A percentile compares a stretch with the other conserved stretches of the same genome.
Evolutionary conservation across 1,140 invertebrate genomes (phyloP).

Genomic region (Nomia melanderi): DNA sequence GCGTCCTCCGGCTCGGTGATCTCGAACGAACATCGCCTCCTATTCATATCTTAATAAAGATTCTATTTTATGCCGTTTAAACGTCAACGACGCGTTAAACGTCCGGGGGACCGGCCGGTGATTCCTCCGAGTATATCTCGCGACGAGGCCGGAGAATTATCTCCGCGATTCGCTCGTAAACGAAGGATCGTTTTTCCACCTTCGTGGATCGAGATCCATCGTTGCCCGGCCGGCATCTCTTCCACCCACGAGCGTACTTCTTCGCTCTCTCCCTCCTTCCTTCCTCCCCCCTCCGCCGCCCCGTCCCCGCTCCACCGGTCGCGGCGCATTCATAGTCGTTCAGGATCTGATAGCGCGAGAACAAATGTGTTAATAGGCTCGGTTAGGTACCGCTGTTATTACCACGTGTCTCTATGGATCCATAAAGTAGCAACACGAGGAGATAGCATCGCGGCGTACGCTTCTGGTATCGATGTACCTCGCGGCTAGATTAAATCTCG

Average conservation of each 20-base stretch:
- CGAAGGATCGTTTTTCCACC: constrained; percentile 40
- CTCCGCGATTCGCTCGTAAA: constrained; percentile 35
- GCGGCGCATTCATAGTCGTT: constrained; percentile 13
- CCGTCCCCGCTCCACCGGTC: neutral
- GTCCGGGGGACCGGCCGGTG: neutral
- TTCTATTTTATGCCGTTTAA: constrained; percentile 40
- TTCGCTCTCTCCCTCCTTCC: neutral
- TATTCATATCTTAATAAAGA: constrained; percentile 28
- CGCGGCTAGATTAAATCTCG: constrained; percentile 32
- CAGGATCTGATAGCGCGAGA: constrained; percentile 52
- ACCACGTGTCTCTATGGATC: constrained; percentile 43
- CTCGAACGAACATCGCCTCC: neutral
- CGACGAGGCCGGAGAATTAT: constrained; percentile 3
- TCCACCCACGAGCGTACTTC: constrained; percentile 59
- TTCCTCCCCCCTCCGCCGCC: neutral
- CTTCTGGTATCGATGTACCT: constrained; percentile 40
- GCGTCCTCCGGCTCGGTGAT: neutral
- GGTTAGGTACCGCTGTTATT: constrained; percentile 54
- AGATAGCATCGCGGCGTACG: constrained; percentile 37
- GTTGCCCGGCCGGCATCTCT: constrained; percentile 28
- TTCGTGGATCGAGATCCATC: constrained; percentile 29
- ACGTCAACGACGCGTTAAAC: constrained; percentile 41
- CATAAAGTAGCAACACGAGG: constrained; percentile 28
- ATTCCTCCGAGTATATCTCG: neutral
- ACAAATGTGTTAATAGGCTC: constrained; percentile 63